Conservation (phyloP, 2,797 vertebrate genomes). For the Loriculus beryllinus region DNA sequence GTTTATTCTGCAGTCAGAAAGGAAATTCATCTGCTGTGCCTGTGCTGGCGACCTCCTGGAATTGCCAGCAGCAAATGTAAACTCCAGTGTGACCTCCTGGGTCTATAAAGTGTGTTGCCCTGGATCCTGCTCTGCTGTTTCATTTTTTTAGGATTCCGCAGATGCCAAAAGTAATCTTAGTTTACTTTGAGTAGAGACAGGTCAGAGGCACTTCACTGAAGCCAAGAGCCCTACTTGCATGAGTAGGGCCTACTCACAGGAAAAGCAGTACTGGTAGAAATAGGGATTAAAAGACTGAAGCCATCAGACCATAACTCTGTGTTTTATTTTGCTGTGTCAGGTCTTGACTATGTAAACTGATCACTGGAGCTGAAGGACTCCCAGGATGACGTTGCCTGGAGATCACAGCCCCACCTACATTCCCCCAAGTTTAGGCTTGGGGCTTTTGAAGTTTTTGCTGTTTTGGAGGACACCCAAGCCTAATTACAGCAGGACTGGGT, state of each 20-base stretch:
- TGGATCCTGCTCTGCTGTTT: neutral
- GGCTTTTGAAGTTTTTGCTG: neutral
- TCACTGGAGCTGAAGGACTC: neutral
- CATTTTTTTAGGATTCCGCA: constrained; percentile 8
- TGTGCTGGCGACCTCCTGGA: neutral
- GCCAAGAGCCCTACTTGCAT: neutral
- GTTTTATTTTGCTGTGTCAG: neutral
- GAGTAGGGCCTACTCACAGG: neutral
- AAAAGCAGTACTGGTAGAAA: neutral
- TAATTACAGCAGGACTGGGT: neutral
- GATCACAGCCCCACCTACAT: neutral
- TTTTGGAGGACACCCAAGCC: constrained; percentile 18
- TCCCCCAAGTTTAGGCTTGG: neutral
- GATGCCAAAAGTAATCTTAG: constrained; percentile 30
- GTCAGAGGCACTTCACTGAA: neutral
- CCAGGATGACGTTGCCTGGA: neutral
- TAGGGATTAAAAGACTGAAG: neutral
- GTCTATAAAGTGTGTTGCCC: neutral
- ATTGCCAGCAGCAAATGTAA: neutral
- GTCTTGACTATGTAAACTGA: neutral
- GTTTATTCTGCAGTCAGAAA: constrained; percentile 13
- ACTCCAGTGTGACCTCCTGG: neutral
- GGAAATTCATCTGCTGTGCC: neutral
- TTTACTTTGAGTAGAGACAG: neutral
- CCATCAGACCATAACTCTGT: rapidly evolving